phyloP scores from a whole-genome alignment of 1,140 invertebrate species.

The Pseudomyrmex cubaensis region DNA sequence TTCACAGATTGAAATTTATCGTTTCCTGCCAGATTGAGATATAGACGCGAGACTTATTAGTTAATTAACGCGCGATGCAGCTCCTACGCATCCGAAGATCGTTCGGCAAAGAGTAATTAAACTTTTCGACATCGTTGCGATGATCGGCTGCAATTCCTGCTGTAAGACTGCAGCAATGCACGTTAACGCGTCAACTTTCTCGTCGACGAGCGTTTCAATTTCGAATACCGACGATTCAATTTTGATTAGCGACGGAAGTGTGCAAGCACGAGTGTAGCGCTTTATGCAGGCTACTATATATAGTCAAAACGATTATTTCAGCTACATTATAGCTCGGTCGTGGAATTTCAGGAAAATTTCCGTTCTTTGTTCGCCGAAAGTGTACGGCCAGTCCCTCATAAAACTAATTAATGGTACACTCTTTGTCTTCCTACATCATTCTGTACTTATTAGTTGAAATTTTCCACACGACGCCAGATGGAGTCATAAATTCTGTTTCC shows the following conservation, averaged over 20 bases:
- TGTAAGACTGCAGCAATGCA: neutral
- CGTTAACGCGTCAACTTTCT: conserved; percentile 9
- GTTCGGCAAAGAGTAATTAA: conserved; percentile 17
- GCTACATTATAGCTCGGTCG: conserved; percentile 5
- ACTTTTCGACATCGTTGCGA: conserved; percentile 28
- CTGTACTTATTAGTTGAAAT: neutral
- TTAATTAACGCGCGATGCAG: conserved; percentile 35
- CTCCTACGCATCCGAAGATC: neutral
- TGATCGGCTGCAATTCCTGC: neutral
- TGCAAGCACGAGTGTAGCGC: neutral
- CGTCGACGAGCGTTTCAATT: neutral
- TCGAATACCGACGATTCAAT: neutral
- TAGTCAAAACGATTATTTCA: neutral
- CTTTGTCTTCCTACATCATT: no score
- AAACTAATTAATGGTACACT: conserved; percentile 7
- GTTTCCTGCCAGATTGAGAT: neutral
- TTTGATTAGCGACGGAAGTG: neutral
- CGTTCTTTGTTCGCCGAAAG: conserved; percentile 10
- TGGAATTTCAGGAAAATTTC: neutral
- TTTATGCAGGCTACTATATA: neutral
- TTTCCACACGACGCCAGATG: neutral
- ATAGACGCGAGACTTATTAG: conserved; percentile 1
- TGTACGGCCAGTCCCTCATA: neutral
- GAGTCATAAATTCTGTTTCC: neutral
- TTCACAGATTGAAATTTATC: conserved; percentile 28